Base-by-base conservation (phyloP, 2,797 vertebrate genomes). In the Gila robusta region DNA sequence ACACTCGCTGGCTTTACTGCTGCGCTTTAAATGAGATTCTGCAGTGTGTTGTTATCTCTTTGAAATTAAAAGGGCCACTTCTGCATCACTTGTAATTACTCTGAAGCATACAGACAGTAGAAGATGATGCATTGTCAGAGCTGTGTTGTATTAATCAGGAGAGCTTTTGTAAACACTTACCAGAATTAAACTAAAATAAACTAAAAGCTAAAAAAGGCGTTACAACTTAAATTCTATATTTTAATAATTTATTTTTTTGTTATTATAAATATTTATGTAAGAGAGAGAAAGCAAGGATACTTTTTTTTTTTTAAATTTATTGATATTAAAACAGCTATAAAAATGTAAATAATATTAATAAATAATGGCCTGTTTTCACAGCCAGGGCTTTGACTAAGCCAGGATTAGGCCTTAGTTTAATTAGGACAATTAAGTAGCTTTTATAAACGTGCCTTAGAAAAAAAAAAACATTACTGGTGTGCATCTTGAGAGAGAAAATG, bases 11-110 rank as follows among this genome's bases (percentile, higher is more conserved):
- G 6, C 17, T 39, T 41, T 12, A 54, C 73, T 54, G 73, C 73
- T 47, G 26, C 1, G 23, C 8, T 70, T 56, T 52, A 71, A 70
- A 39, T 70, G 14, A 54, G 64, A 72, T 72, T 28, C 19, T 49
- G 62, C 19, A 49, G 26, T 23, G 59, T 64, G 59, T 32, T 32
- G 56, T 32, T 32, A 66, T 47, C n/a, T 28, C 39, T 79, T 4
- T 21, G 59, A 79, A 79, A 66, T 79, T 47, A 79, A 79, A 66
- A 66, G 59, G 9, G 26, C 10, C n/a, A 79, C 59, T 79, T 79
- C 78, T 79, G 41, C 39, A 66, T 66, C 39, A 66, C 26, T 79
- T 79, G 39, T 79, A 47, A 79, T 70, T 35, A 23, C 26, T 80
- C 26, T 12, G 39, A 80, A 67, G 78, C 26, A 41, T 59, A 11